Base-by-base conservation (phyloP, 2,888 invertebrate species). In the Parnassius apollo region DNA sequence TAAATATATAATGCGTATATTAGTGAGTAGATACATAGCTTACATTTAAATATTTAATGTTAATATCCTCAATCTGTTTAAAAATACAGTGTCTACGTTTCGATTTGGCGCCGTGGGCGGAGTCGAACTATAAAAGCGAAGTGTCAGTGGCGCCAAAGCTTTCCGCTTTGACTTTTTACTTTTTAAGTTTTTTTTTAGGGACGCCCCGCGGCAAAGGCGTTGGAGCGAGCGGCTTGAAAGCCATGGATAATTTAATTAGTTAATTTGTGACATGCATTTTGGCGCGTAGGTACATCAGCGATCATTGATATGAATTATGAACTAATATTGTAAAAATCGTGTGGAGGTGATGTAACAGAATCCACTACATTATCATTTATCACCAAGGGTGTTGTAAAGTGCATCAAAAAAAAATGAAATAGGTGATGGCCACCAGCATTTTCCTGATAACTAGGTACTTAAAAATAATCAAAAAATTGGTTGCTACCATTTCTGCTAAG, bases 111-210 rank as follows among this genome's bases (percentile, higher is more conserved):
- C 87, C 87, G 75, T 61, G 75, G 87, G 87, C 87, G 87, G 81
- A 82, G 74, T 75, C 68, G 69, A 71, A 65, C 75, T 74, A 73
- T 71, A 72, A 73, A 75, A 72, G 69, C 71, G 65, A 69, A 78
- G 85, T 86, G 87, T 86, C 85, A 85, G 87, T 83, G 87, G 87
- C 87, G 86, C 87, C 87, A 78, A 80, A 75, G 77, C 86, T 84
- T 81, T 85, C 80, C 75, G 75, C 68, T 75, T 81, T 79, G 81
- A 82, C 82, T 78, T 83, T 83, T 82, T 77, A 70, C 68, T 74
- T 76, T 78, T 72, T 73, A 68, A 75, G 48, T 18, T 75, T 80
- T 78, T 78, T 70, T 75, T 69, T 69, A 67, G 61, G 63, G 75
- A 75, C 81, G 76, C 77, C 82, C 80, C 78, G 80, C 80, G 81